A percentile compares a stretch with the other conserved stretches of the same genome.
These are phyloP conservation scores for Philaethria dido DNA, from an alignment of 2,888 invertebrate genomes.

Conservation along the genomic window DNA sequence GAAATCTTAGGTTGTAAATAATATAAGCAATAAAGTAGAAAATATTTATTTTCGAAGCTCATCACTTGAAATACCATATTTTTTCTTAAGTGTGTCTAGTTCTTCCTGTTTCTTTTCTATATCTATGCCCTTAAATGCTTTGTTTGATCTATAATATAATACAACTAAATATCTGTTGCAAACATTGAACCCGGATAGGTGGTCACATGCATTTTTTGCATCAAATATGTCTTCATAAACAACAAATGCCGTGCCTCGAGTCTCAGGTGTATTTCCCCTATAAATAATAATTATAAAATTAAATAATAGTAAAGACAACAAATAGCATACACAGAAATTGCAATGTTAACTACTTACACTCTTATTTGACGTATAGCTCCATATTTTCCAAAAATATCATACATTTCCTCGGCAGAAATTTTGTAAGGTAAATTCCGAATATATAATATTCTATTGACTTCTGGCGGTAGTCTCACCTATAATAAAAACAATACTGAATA, in stretches of 20 bases:
- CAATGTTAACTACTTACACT: constrained; percentile 88
- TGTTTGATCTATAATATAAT: constrained; percentile 97
- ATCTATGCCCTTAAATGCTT: constrained; percentile 97
- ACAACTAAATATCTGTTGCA: constrained; percentile 99
- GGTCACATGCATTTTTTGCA: constrained; percentile 99
- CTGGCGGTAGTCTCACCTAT: constrained; percentile 97
- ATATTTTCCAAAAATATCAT: constrained; percentile 99
- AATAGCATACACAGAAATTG: background rate
- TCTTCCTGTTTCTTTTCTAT: constrained; percentile 98
- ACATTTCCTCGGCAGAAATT: constrained; percentile 99
- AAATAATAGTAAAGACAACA: background rate
- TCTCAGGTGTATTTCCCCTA: constrained; percentile 98
- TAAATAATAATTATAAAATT: constrained; percentile 52
- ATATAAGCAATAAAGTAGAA: constrained; percentile 3
- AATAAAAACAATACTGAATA: constrained; percentile 5
- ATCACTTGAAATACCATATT: constrained; percentile 91
- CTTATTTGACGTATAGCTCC: constrained; percentile 99
- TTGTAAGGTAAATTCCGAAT: constrained; percentile 99
- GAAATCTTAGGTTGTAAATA: background rate
- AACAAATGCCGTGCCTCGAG: constrained; percentile 99
- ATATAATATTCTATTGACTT: constrained; percentile 98
- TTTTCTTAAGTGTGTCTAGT: constrained; percentile 96
- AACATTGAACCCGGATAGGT: constrained; percentile 99
- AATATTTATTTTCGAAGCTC: constrained; percentile 72
- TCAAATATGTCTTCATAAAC: constrained; percentile 99